Percentiles rank a stretch among this genome's conserved stretches.
phyloP scores from a whole-genome alignment of 2,888 invertebrate species.

The Cyclophora punctaria region DNA sequence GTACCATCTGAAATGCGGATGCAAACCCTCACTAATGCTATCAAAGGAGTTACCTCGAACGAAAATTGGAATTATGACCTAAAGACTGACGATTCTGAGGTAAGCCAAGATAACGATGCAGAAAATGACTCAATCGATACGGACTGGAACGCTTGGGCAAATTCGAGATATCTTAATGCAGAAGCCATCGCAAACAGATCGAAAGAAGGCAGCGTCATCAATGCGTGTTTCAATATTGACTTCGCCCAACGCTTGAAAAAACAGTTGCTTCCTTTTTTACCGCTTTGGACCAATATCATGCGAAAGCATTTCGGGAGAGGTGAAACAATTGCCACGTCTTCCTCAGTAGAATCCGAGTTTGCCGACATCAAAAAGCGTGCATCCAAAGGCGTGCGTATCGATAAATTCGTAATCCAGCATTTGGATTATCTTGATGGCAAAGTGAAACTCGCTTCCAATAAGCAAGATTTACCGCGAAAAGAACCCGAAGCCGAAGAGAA shows the following conservation, averaged over 20 bases:
- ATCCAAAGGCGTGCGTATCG: background rate
- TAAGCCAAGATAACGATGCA: background rate
- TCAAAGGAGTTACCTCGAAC: background rate
- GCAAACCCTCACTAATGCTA: background rate
- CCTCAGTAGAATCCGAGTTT: slow-evolving; percentile 4
- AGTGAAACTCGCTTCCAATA: too few relatives aligned
- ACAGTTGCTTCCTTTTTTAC: slow-evolving; percentile 2
- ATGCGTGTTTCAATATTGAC: background rate
- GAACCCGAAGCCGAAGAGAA: too few relatives aligned
- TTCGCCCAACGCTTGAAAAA: background rate
- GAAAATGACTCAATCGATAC: background rate
- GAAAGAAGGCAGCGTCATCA: too few relatives aligned
- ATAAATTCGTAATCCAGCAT: background rate
- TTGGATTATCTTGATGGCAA: background rate
- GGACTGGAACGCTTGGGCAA: background rate
- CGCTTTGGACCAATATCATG: slow-evolving; percentile 4
- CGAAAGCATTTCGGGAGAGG: background rate
- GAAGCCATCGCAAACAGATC: too few relatives aligned
- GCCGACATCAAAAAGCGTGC: background rate
- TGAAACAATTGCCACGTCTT: slow-evolving; percentile 1
- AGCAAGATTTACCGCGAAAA: too few relatives aligned
- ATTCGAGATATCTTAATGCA: background rate
- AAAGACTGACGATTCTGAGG: background rate
- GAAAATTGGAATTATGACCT: too few relatives aligned
- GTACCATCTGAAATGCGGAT: slow-evolving; percentile 1